These are phyloP conservation scores for Muscicapa striata DNA, from an alignment of 2,797 vertebrate genomes.

Conservation along the genomic window DNA sequence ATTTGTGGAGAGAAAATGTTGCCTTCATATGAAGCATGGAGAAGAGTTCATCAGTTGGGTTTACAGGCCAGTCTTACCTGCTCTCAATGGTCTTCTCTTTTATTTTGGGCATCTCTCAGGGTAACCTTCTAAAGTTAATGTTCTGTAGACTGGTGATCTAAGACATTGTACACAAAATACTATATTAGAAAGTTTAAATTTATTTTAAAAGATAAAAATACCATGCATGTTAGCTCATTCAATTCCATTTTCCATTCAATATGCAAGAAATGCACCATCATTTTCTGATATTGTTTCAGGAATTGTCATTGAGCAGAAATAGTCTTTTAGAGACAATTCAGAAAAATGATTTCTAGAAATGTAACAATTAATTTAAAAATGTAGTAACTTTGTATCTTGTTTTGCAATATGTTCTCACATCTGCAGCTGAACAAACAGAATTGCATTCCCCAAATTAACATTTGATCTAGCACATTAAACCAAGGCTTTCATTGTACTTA, in stretches of 20 bases:
- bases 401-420: slow-evolving; percentile 9
- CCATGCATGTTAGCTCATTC: background rate
- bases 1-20: background rate
- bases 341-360: background rate
- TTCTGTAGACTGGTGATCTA: background rate
- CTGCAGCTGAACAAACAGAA: slow-evolving; percentile 31
- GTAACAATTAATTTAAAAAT: slow-evolving; percentile 43
- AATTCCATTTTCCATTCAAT: background rate
- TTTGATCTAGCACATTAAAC: background rate
- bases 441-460: background rate
- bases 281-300: slow-evolving; percentile 1
- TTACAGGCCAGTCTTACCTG: background rate
- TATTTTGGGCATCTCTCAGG: background rate
- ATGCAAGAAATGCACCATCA: background rate
- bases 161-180: background rate
- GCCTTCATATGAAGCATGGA: background rate
- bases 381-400: background rate
- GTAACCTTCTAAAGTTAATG: background rate
- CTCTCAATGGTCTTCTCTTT: background rate
- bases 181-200: background rate
- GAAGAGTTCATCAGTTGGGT: background rate
- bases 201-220: slow-evolving; percentile 13
- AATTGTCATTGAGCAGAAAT: slow-evolving; percentile 12
- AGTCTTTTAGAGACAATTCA: background rate
- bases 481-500: background rate